Evolutionary conservation across 2,888 invertebrate genomes (phyloP).

Genomic region (Melinopterus prodromus): DNA sequence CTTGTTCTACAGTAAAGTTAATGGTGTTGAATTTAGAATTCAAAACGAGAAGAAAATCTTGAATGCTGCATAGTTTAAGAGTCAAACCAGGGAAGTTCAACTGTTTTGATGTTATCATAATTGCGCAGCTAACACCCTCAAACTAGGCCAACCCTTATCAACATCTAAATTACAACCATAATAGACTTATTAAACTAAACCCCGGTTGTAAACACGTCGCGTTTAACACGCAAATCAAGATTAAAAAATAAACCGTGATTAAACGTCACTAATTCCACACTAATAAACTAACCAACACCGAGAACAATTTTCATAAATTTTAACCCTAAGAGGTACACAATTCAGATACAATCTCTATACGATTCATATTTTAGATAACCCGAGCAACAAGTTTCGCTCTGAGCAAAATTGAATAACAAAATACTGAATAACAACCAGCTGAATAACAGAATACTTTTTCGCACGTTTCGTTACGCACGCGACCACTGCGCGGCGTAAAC

Average conservation of each 20-base stretch:
- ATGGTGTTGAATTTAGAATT: too few relatives aligned
- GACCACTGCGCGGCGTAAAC: not conserved
- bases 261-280: not conserved
- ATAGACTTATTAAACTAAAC: not conserved
- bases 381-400: not conserved
- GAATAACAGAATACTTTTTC: too few relatives aligned
- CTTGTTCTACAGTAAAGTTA: too few relatives aligned
- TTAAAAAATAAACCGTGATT: not conserved
- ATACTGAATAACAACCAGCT: too few relatives aligned
- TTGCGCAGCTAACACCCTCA: not conserved
- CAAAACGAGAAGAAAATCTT: too few relatives aligned
- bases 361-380: not conserved
- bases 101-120: not conserved
- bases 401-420: not conserved
- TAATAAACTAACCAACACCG: not conserved
- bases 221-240: conserved; percentile 4
- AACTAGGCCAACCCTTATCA: not conserved
- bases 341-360: not conserved
- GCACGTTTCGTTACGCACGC: not conserved
- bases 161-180: not conserved
- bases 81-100: not conserved
- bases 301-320: not conserved
- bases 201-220: not conserved
- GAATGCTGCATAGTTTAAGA: too few relatives aligned
- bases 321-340: not conserved